Evolutionary conservation across 2,888 invertebrate species (phyloP), one percentile per base, ranked within the genome.

Genomic region (Hemicrepidius hirtus): DNA sequence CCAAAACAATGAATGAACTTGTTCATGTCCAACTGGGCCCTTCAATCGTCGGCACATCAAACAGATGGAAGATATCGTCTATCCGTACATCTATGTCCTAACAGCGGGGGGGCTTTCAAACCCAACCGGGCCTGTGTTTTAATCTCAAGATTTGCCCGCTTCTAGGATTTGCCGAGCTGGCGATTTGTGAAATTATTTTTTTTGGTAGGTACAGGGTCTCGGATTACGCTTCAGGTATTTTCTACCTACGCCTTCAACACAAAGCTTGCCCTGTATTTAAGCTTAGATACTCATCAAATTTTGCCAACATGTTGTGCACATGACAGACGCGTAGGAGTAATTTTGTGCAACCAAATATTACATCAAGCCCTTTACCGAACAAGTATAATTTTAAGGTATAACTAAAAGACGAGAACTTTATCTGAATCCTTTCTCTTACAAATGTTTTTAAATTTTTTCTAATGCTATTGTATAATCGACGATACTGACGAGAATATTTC

Each of bases 61-160:
- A 78, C 74, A 76, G 74, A 78, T 75, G 68, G 32, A 49, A 75
- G 75, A 75, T 71, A 68, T 65, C 66, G 71, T 75, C 71, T 68
- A 73, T 71, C 75, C 57, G 60, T 55, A 66, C 77, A 75, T 78
- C 75, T 68, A 71, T 74, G 78, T 73, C 75, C 40, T 63, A 74
- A 69, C 77, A 57, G 63, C 74, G 68, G 77, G 77, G 76, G 77
- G 59, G 28, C 68, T 68, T 74, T 74, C 71, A 71, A 41, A 55
- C 35, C 50, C 67, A 65, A 49, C 66, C 75, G 50, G 66, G 69
- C 50, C 72, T 75, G 72, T 72, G 75, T 71, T 76, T 77, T 77
- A 77, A 77, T 77, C 77, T 77, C 65, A 71, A 76, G 75, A 75
- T 77, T 77, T 75, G 71, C 72, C 75, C 76, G 75, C 74, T 72